Conservation (phyloP, 2,113 vertebrate species). For the Scytalopus superciliaris region DNA sequence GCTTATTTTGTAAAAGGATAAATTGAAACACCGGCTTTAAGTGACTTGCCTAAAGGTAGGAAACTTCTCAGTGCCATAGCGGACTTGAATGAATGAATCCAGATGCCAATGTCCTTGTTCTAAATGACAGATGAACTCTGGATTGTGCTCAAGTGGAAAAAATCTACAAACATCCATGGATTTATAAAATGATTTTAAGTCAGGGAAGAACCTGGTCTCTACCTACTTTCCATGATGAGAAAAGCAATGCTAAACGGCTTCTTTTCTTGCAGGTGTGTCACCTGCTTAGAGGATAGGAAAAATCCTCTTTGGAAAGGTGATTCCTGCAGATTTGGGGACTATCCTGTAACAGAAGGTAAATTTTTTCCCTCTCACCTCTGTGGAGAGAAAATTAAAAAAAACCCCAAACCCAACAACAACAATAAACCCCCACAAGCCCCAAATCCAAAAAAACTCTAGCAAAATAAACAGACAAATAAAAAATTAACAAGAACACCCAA, state of each 20-base stretch:
- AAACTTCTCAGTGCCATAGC: neutral
- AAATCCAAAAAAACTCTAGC: neutral
- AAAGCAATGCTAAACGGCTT: neutral
- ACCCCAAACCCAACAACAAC: neutral
- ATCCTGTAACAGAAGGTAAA: neutral
- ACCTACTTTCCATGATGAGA: neutral
- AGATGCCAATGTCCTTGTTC: neutral
- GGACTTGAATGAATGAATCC: neutral
- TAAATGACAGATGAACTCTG: constrained; percentile 1
- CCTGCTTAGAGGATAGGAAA: neutral
- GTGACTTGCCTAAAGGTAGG: constrained; percentile 20
- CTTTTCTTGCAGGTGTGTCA: neutral
- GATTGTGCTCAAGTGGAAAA: neutral
- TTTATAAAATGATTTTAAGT: neutral
- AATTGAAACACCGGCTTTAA: neutral
- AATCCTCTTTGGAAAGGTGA: neutral
- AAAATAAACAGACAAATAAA: too few relatives aligned
- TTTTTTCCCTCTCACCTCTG: neutral
- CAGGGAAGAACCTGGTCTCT: neutral
- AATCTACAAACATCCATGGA: neutral
- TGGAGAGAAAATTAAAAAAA: neutral
- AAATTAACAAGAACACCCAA: neutral
- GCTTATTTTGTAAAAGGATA: constrained; percentile 5
- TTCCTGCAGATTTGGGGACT: neutral
- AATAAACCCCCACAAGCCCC: too few relatives aligned